Base-by-base conservation (phyloP, 2,888 invertebrate species). In the Drosophila recens region DNA sequence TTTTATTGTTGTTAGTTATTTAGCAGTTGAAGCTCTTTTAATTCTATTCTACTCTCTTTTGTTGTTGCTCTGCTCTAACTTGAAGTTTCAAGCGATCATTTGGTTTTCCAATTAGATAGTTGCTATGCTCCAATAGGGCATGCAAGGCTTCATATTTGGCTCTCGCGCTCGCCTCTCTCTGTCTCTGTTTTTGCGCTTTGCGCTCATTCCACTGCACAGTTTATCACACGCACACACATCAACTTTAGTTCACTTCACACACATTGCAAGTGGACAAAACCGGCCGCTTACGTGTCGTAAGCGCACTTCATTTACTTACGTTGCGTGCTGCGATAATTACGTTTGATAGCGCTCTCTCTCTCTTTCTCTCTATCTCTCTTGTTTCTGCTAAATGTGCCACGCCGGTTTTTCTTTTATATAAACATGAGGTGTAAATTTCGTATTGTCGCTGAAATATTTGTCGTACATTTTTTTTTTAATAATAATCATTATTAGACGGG, bases 201-300 rank as follows among this genome's bases (percentile, higher is more conserved):
- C 36, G 17, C 54, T 61, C 38, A 56, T 56, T 56, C 45, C 56
- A 56, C 43, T 56, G 58, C 58, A 57, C 36, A 38, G 23, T 57
- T 57, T 36, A 46, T 58, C 58, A 48, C 17, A 27, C 58, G n/a
- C 46, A 27, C 23, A 48, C 48, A 36, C 15, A 30, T 8, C 20
- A 11, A 13, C 15, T 40, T 40, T 15, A 17, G 40, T 40, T 40
- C 1, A 40, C 15, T 15, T n/a, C 49, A 42, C 20, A 27, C 43
- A 56, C 59, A 56, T 52, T 49, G 48, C 58, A 58, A 40, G 38
- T 40, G 15, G 13, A 42, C 38, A 81, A 82, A 79, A 79, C 82
- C 79, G 76, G 79, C 79, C 82, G 79, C 80, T 79, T 78, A 80
- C 80, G 77, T 78, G 77, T 76, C 67, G 67, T 71, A 71, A 72